Evolutionary conservation across 1,140 invertebrate genomes (phyloP).

Genomic region (Philotrypesis tridentata): DNA sequence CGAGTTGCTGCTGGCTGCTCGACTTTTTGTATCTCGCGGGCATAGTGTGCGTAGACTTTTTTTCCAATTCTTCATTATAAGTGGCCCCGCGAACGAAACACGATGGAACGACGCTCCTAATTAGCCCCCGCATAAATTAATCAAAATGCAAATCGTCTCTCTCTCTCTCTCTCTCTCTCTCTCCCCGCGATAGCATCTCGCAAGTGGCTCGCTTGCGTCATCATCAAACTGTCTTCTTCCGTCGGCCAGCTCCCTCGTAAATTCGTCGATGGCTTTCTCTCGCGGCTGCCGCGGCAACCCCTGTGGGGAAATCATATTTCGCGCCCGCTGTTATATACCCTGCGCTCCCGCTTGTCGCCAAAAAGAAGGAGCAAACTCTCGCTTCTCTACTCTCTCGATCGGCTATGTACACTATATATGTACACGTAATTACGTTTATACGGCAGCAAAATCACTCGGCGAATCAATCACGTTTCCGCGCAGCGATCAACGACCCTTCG

Average conservation of each 20-base stretch:
- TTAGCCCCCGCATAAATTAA: slow-evolving; percentile 30
- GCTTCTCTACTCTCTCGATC: too few species aligned
- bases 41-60: too few species aligned
- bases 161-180: too few species aligned
- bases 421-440: neutral
- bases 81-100: neutral
- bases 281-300: neutral
- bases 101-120: neutral
- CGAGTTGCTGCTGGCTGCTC: neutral
- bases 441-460: neutral
- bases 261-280: slow-evolving; percentile 21
- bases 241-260: neutral
- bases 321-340: neutral
- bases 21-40: neutral
- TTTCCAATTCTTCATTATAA: too few species aligned
- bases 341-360: neutral
- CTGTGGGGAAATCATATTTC: slow-evolving; percentile 14
- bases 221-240: neutral
- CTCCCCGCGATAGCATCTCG: neutral
- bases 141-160: neutral
- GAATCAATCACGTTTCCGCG: slow-evolving; percentile 31
- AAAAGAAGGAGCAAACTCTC: neutral
- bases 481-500: slow-evolving; percentile 17
- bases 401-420: too few species aligned
- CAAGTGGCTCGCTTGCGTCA: neutral